Percentiles rank a stretch among this genome's conserved stretches.
Evolutionary conservation across 2,888 invertebrate species (phyloP).

Genomic region (Brenthis hecate): DNA sequence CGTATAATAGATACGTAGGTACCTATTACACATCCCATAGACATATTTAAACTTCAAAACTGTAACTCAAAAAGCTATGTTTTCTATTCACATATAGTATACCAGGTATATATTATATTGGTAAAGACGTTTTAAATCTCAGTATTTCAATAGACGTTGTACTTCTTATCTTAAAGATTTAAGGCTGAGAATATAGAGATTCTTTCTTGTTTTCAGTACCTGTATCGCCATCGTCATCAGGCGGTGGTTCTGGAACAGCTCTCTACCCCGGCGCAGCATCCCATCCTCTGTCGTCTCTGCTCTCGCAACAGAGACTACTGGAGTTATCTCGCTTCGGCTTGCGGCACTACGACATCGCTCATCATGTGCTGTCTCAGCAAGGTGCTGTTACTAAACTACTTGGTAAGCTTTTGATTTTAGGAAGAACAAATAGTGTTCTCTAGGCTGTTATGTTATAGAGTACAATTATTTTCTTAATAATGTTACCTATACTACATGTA

Average conservation of each 20-base stretch:
- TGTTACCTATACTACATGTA: too few relatives aligned
- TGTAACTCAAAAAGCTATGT: too few relatives aligned
- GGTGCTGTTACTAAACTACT: constrained; percentile 95
- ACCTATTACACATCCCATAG: too few relatives aligned
- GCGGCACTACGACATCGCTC: constrained; percentile 94
- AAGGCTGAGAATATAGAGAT: too few relatives aligned
- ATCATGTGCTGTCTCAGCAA: constrained; percentile 95
- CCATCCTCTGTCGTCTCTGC: constrained; percentile 87
- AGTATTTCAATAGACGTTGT: too few relatives aligned
- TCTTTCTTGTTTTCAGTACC: constrained; percentile 71
- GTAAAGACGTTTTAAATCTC: too few relatives aligned
- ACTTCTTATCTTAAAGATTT: too few relatives aligned
- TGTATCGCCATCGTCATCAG: constrained; percentile 80
- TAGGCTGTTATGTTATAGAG: neutral
- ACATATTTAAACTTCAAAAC: too few relatives aligned
- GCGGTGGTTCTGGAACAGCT: constrained; percentile 71
- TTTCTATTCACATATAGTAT: too few relatives aligned
- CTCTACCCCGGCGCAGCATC: constrained; percentile 75
- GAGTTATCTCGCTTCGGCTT: constrained; percentile 91
- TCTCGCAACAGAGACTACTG: constrained; percentile 90
- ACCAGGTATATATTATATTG: too few relatives aligned
- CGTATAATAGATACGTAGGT: too few relatives aligned
- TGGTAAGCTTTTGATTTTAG: constrained; percentile 83
- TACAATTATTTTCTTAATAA: too few relatives aligned
- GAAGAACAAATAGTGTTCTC: constrained; percentile 14